Evolutionary conservation across 2,888 invertebrate species (phyloP), one percentile per base, ranked within the genome.

Genomic region (Pachycephus smyrnensis): DNA sequence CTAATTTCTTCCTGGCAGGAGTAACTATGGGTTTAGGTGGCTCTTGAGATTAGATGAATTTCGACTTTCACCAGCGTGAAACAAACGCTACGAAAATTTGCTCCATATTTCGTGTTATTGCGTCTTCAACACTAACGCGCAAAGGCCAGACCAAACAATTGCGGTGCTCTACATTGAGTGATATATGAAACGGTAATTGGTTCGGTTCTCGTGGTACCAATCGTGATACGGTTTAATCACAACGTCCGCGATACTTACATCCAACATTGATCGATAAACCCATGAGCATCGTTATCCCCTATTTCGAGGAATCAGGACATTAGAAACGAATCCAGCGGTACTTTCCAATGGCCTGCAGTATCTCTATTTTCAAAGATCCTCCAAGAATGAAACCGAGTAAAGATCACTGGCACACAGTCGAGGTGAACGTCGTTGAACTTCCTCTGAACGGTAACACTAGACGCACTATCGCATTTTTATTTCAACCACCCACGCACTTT

Each of bases 61-160:
- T 84, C 79, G 78, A 84, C 84, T 85, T 85, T 85, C 85, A 86
- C 85, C 86, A 82, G 23, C 55, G 23, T 55, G 55, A 55, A 55
- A 55, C 23, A 55, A 55, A 9, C 55, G 55, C 55, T 9, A 23
- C 55, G 55, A 55, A 23, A 55, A 55, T 55, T 23, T 55, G 55
- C 55, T 55, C 23, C 9, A 55, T 55, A 55, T 55, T 23, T 9
- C 55, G 55, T 23, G 15, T 23, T 23, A 23, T 55, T 23, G 55
- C 55, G 55, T 55, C 23, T 23, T 55, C 9, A 23, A 55, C 55
- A 6, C 9, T 9, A 23, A 23, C 55, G 23, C 55, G 55, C 23
- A 23, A 23, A 55, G 2, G 55, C 55, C 55, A 9, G 9, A 23
- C 55, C 9, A 23, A 55, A 55, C 55, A 55, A 55, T 55, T 23